phyloP scores from a whole-genome alignment of 2,113 vertebrate species.

The Paramormyrops kingsleyae region DNA sequence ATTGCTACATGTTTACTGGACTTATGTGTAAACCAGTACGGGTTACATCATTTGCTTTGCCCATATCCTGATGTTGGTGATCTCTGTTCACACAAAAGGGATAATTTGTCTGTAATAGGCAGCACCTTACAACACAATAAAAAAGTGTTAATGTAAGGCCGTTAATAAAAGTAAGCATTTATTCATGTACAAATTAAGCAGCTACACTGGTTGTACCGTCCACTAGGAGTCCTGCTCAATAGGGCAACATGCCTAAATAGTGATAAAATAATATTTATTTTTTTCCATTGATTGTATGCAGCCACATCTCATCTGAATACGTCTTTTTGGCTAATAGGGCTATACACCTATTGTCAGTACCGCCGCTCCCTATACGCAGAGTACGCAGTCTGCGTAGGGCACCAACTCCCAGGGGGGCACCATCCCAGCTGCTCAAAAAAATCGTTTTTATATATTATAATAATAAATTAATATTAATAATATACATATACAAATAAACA shows the following conservation, averaged over 20 bases:
- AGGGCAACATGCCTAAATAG: background rate
- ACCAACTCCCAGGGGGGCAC: no score
- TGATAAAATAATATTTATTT: background rate
- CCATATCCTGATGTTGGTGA: background rate
- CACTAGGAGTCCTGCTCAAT: background rate
- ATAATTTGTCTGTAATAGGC: background rate
- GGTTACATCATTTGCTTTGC: background rate
- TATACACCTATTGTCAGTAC: background rate
- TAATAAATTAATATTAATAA: no score
- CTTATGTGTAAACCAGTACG: background rate
- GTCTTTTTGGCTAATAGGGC: background rate
- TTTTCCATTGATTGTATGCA: background rate
- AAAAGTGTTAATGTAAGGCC: background rate
- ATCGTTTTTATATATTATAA: no score
- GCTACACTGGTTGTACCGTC: background rate
- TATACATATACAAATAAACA: no score
- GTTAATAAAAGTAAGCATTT: background rate
- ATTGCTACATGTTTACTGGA: background rate
- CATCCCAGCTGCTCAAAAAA: no score
- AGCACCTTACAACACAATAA: background rate
- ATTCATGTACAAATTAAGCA: background rate
- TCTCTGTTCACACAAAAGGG: background rate
- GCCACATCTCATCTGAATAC: background rate
- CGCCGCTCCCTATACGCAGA: no score
- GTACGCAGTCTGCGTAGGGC: no score